Base-by-base conservation (phyloP, 92 coral and sea anemone species). In the Heliopora coerulea region DNA sequence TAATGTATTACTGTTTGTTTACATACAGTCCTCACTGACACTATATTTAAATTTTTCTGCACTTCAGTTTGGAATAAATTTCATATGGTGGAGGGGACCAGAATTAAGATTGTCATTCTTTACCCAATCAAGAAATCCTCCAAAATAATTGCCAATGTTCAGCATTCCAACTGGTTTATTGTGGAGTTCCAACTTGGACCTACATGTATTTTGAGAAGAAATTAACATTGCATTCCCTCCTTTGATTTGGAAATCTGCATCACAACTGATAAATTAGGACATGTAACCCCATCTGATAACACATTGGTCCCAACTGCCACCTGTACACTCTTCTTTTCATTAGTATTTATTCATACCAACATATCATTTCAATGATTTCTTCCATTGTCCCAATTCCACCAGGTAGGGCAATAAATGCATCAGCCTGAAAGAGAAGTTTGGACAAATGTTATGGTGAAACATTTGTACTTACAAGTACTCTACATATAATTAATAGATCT, bases 331-430 rank as follows among this genome's bases (percentile, higher is more conserved):
- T 11, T 37, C 42, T 37, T 37, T 4, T 4, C 6, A 37, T 11
- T 37, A 37, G 10, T 3, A 37, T 3, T 37, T 37, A 37, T 37
- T 37, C 42, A 37, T 49, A 91, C 97, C 96, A 89, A 14, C 91
- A 89, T 59, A 89, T 89, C 96, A 91, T 89, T 83, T 91, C 97
- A 56, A 91, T 59, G 19, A 91, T 59, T 78, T 91, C 97, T 68
- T 91, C 97, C 24, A 83, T 39, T 35, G 97, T 89, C 15, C 97
- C 97, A 82, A 70, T 84, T 6, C 97, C 97, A 31, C 97, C 97
- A 29, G 97, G 97, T 19, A 91, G 78, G 69, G 97, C 96, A 49
- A 91, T 85, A 29, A 91, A 31, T 39, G 91, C 97, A 87, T 91
- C 97, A 24, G 91, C 91, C 97, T 89, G 37, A 5, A 80, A 70